Conservation (phyloP, 1,140 invertebrate species). For the Adelges cooleyi region DNA sequence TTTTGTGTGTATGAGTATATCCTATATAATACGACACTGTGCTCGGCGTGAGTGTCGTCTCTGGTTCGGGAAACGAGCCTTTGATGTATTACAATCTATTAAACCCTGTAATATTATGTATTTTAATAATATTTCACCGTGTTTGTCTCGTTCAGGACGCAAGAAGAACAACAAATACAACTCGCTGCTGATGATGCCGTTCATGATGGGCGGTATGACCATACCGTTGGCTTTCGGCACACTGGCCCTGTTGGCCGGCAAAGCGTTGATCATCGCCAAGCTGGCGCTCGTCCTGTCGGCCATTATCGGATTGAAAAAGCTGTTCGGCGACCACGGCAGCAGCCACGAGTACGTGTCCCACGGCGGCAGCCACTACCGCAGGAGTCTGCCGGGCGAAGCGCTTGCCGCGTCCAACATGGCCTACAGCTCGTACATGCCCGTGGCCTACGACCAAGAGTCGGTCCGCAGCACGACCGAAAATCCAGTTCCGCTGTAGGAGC, state of each 20-base stretch:
- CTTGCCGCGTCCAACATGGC: constrained; percentile 29
- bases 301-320: constrained; percentile 71
- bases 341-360: constrained; percentile 30
- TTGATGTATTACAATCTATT: too few relatives aligned
- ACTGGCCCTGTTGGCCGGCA: constrained; percentile 64
- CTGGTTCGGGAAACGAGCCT: too few relatives aligned
- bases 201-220: constrained; percentile 63
- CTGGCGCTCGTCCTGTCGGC: constrained; percentile 64
- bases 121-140: too few relatives aligned
- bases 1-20: too few relatives aligned
- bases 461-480: not conserved
- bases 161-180: constrained; percentile 56
- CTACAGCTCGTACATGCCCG: constrained; percentile 29
- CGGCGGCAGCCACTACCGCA: constrained; percentile 30
- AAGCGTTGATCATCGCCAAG: constrained; percentile 71
- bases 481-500: not conserved
- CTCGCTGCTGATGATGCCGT: constrained; percentile 58
- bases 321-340: constrained; percentile 40
- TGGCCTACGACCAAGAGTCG: not conserved
- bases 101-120: too few relatives aligned
- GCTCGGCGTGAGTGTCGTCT: too few relatives aligned
- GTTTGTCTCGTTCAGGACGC: too few relatives aligned
- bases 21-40: too few relatives aligned
- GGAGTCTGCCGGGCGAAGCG: constrained; percentile 30
- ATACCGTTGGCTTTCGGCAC: constrained; percentile 66